Evolutionary conservation across 2,113 vertebrate genomes (phyloP).

Genomic region (Pipa parva): DNA sequence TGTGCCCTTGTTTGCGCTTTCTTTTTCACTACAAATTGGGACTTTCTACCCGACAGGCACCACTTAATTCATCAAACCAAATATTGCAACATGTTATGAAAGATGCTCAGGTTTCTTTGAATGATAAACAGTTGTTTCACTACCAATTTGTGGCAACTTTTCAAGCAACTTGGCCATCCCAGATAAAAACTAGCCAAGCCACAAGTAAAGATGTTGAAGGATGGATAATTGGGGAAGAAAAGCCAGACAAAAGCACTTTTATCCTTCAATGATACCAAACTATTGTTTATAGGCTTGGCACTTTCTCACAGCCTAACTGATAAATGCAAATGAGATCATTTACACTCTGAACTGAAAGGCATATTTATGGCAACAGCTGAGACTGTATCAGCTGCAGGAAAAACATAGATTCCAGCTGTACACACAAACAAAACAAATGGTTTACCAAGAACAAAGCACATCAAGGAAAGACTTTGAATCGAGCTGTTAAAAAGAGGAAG

Average conservation of each 20-base stretch:
- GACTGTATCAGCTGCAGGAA: neutral
- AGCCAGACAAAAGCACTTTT: neutral
- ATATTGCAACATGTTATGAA: conserved; percentile 44
- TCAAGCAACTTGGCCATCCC: conserved; percentile 21
- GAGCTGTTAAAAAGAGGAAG: too few species aligned
- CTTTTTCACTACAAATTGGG: too few species aligned
- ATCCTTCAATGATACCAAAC: conserved; percentile 6
- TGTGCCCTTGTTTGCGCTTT: too few species aligned
- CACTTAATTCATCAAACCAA: too few species aligned
- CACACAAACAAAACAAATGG: neutral
- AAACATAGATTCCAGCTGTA: neutral
- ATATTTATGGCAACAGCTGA: neutral
- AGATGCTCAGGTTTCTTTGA: neutral
- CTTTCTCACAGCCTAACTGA: neutral
- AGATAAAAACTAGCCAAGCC: conserved; percentile 12
- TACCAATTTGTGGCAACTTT: conserved; percentile 2
- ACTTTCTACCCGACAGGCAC: too few species aligned
- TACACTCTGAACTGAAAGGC: neutral
- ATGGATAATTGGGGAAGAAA: conserved; percentile 13
- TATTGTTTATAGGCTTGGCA: neutral
- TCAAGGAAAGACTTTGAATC: too few species aligned
- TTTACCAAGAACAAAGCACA: too few species aligned
- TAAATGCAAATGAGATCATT: too few species aligned
- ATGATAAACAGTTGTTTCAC: neutral
- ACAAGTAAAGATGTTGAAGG: conserved; percentile 22